These are phyloP conservation scores for Ginglymostoma cirratum DNA, from an alignment of 2,113 vertebrate genomes.

Conservation along the genomic window DNA sequence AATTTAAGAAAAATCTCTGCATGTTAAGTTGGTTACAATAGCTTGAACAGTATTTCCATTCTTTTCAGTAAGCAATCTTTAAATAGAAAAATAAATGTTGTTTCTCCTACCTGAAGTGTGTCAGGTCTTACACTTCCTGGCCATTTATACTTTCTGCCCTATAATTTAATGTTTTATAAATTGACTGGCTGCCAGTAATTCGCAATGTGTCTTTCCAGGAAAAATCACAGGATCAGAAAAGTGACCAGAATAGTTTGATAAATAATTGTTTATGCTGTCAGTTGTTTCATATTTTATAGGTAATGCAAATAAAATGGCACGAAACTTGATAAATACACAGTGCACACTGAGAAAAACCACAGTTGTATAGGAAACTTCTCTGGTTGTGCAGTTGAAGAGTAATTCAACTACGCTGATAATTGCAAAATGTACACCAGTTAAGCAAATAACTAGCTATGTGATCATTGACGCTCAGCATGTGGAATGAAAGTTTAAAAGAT, in stretches of 20 bases:
- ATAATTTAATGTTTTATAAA: background rate
- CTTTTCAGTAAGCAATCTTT: background rate
- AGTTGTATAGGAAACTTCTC: background rate
- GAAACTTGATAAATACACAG: background rate
- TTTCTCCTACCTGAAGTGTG: background rate
- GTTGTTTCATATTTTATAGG: background rate
- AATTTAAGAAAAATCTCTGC: background rate
- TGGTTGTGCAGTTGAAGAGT: background rate
- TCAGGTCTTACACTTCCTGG: background rate
- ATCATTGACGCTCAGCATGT: background rate
- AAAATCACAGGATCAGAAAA: background rate
- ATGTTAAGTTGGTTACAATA: background rate
- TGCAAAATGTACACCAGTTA: background rate
- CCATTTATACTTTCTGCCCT: background rate
- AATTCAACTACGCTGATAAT: background rate
- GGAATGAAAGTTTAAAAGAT: background rate
- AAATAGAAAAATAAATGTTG: background rate
- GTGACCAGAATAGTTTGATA: background rate
- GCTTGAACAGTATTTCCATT: background rate
- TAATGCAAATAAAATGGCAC: background rate
- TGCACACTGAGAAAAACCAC: background rate
- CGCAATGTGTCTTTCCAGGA: background rate
- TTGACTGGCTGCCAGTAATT: background rate
- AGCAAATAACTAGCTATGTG: background rate
- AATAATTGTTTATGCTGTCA: background rate